Evolutionary conservation across 2,113 vertebrate species (phyloP).

Genomic region (Chaetura pelagica): DNA sequence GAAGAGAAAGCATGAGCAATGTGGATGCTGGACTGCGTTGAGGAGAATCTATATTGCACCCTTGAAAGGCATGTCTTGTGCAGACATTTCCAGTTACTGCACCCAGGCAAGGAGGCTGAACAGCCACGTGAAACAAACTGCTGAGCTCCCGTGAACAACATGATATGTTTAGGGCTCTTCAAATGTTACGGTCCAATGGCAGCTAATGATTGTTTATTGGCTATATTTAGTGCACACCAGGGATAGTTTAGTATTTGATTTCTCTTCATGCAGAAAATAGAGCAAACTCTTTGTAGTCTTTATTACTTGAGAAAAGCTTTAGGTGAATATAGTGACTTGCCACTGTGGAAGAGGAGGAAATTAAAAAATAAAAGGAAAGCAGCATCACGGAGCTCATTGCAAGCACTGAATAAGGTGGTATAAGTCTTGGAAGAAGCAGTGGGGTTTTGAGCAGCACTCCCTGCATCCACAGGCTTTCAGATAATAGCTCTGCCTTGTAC

Average conservation of each 20-base stretch:
- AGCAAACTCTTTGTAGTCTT: slow-evolving; percentile 56
- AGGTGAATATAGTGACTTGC: background rate
- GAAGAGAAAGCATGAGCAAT: background rate
- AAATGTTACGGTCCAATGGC: slow-evolving; percentile 45
- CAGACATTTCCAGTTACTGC: background rate
- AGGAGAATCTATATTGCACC: background rate
- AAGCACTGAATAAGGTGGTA: background rate
- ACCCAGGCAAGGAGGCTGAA: background rate
- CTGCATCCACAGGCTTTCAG: background rate
- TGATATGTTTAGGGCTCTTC: slow-evolving; percentile 33
- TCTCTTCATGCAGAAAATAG: slow-evolving; percentile 57
- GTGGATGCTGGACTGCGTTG: background rate
- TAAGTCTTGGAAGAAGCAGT: background rate
- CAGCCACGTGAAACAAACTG: background rate
- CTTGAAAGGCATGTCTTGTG: background rate
- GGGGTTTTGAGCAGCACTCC: background rate
- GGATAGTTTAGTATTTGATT: slow-evolving; percentile 53
- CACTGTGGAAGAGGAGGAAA: slow-evolving; percentile 24
- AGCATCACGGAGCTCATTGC: rapidly evolving
- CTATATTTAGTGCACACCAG: slow-evolving; percentile 64
- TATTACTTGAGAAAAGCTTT: slow-evolving; percentile 27
- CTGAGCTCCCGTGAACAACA: background rate
- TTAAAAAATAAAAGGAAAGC: slow-evolving; percentile 18
- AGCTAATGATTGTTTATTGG: slow-evolving; percentile 66
- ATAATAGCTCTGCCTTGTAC: background rate